phyloP scores from a whole-genome alignment of 2,113 vertebrate genomes.

The Rafetus swinhoei region DNA sequence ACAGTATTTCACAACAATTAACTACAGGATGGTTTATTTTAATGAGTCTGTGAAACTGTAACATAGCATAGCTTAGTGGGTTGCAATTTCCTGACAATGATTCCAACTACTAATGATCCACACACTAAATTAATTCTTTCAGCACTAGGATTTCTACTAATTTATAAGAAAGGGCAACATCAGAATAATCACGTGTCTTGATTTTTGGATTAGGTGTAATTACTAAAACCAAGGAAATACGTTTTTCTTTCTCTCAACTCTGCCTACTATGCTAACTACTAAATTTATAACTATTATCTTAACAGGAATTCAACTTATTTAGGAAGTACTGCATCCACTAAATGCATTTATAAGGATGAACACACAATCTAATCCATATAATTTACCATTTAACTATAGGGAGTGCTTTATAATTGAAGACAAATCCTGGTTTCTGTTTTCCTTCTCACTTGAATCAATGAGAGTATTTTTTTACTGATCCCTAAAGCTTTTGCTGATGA shows the following conservation, averaged over 20 bases:
- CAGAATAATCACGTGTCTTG: not conserved
- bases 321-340: not conserved
- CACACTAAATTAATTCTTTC: not conserved
- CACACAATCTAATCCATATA: not conserved
- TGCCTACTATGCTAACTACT: not conserved
- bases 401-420: not conserved
- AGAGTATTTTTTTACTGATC: not conserved
- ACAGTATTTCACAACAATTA: too few relatives aligned
- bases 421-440: not conserved
- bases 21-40: not conserved
- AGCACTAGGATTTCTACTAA: not conserved
- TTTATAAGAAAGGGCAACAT: not conserved
- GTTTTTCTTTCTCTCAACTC: not conserved
- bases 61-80: not conserved
- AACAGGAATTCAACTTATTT: not conserved
- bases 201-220: not conserved
- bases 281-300: not conserved
- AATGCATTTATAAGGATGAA: not conserved
- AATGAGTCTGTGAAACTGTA: not conserved
- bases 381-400: not conserved
- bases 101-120: not conserved
- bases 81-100: not conserved
- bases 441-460: rapidly evolving
- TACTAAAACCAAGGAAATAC: not conserved
- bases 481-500: conserved; percentile 6